These are phyloP conservation scores for Tonatia bakeri DNA, from an alignment of 2,113 vertebrate species.

Conservation along the genomic window DNA sequence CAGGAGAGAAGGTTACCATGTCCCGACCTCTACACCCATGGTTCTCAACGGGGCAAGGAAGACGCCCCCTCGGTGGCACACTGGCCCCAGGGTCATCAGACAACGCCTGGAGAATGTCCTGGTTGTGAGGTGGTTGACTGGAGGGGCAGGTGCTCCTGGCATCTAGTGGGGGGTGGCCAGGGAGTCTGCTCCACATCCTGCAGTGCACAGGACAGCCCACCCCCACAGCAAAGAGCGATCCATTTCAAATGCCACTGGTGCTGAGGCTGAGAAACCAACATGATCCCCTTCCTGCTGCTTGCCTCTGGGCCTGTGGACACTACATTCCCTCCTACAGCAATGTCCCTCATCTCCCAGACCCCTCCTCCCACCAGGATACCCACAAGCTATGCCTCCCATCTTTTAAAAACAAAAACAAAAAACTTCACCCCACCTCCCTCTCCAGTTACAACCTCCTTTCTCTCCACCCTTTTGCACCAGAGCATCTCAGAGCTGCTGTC, in stretches of 20 bases:
- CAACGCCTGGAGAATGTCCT: neutral
- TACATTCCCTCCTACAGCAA: neutral
- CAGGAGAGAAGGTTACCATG: neutral
- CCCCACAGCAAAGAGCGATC: neutral
- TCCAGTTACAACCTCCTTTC: neutral
- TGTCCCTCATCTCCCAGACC: neutral
- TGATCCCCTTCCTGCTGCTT: fast-evolving
- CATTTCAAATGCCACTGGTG: no score
- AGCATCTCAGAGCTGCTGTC: neutral
- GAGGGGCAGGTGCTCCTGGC: neutral
- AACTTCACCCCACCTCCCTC: neutral
- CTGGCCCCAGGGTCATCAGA: neutral
- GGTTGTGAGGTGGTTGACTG: neutral
- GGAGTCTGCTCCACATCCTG: neutral
- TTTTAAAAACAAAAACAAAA: neutral
- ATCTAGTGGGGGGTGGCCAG: neutral
- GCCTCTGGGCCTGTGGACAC: neutral
- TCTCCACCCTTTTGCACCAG: neutral
- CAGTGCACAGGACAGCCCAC: neutral
- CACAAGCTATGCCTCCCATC: neutral
- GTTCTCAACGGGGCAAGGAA: neutral
- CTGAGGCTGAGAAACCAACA: neutral
- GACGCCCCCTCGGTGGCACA: neutral
- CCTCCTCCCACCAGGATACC: no score
- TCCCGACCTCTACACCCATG: neutral